A percentile compares a stretch with the other conserved stretches of the same genome.
These are phyloP conservation scores for Nephila pilipes DNA, from an alignment of 1,140 invertebrate species.

Conservation along the genomic window DNA sequence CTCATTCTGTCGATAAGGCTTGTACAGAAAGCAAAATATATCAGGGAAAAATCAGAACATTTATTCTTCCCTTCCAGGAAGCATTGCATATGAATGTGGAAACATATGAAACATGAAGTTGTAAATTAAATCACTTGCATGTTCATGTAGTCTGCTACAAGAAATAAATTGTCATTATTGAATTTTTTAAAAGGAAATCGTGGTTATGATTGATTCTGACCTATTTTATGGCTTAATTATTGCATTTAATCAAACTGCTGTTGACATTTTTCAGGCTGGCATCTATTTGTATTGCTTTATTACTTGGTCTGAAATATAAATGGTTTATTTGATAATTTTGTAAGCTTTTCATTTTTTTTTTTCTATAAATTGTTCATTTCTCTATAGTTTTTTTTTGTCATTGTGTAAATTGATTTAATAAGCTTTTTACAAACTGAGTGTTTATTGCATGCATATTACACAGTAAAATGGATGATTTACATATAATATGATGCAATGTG, in stretches of 20 bases:
- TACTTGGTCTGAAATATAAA: constrained; percentile 33
- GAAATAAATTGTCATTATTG: constrained; percentile 34
- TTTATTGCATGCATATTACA: constrained; percentile 46
- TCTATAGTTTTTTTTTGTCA: constrained; percentile 13
- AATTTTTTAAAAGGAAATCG: constrained; percentile 1
- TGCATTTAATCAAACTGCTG: constrained; percentile 42
- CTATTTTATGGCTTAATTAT: constrained; percentile 28
- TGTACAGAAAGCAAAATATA: constrained; percentile 59
- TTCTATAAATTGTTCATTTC: constrained; percentile 37
- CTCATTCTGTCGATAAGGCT: constrained; percentile 49
- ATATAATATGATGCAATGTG: constrained; percentile 35
- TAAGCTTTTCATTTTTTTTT: constrained; percentile 12
- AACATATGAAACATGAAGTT: constrained; percentile 25
- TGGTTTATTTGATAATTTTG: constrained; percentile 31
- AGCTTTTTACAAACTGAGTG: constrained; percentile 30
- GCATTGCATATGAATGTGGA: constrained; percentile 29
- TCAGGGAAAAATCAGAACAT: constrained; percentile 51
- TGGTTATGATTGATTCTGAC: constrained; percentile 31
- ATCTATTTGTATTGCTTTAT: constrained; percentile 53
- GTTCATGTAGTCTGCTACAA: constrained; percentile 41
- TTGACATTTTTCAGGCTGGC: constrained; percentile 43
- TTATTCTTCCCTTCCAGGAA: constrained; percentile 26
- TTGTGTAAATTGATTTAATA: constrained; percentile 40
- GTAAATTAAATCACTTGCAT: constrained; percentile 49
- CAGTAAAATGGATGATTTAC: constrained; percentile 39